Conservation (phyloP, 1,140 invertebrate species). For the Penaeus vannamei region DNA sequence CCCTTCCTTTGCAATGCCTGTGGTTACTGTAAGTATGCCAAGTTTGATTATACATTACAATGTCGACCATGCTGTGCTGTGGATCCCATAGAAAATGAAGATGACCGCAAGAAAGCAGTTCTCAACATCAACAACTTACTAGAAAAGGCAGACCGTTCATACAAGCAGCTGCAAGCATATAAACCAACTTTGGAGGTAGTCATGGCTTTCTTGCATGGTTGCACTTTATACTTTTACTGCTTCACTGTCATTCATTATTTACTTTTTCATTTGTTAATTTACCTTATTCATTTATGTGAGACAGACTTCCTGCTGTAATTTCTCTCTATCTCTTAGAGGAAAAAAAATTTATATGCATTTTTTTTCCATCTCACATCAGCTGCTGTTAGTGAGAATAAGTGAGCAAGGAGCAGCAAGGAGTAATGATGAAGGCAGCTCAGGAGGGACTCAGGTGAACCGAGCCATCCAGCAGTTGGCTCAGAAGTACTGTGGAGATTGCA, state of each 20-base stretch:
- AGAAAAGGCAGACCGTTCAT: conserved; percentile 95
- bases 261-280: neutral
- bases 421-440: conserved; percentile 52
- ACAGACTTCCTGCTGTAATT: no score
- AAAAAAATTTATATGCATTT: neutral
- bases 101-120: conserved; percentile 96
- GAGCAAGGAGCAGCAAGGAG: conserved; percentile 73
- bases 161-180: conserved; percentile 89
- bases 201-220: neutral
- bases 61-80: conserved; percentile 94
- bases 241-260: conserved; percentile 11
- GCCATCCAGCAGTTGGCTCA: conserved; percentile 81
- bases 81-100: conserved; percentile 96
- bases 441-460: conserved; percentile 73
- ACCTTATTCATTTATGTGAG: no score
- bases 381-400: conserved; percentile 82
- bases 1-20: conserved; percentile 98
- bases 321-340: no score
- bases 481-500: conserved; percentile 95
- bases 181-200: conserved; percentile 89
- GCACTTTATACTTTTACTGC: neutral
- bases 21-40: conserved; percentile 99
- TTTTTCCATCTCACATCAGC: conserved; percentile 6
- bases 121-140: conserved; percentile 89
- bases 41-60: conserved; percentile 94